Base-by-base conservation (phyloP, 2,888 invertebrate genomes). In the Oxystoma pomonae region DNA sequence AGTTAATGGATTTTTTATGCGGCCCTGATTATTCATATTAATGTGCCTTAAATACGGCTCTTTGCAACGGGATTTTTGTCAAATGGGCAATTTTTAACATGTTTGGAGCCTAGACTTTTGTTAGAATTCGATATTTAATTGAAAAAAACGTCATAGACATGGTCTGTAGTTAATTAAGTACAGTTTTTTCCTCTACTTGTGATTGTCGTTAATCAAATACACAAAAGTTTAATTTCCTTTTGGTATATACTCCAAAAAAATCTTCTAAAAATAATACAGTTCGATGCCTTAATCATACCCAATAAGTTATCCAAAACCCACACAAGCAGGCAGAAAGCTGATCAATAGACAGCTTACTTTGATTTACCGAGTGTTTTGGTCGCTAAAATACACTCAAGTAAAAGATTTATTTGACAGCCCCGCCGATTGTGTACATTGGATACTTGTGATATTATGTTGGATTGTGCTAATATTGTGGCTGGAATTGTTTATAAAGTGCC, bases 1-100 rank as follows among this genome's bases (percentile, higher is more conserved):
- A 74, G 69, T 69, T 73, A 75, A 75, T 75, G 73, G 74, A 75
- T 74, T 75, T 75, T 75, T 75, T 75, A 73, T 74, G 72, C 74
- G 63, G 68, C 66, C 68, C 68, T 70, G 72, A 74, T 74, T 74
- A 73, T 71, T 72, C 71, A 74, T 74, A 73, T 73, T 73, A 74
- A 74, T 72, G 70, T 62, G 72, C 69, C 71, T 71, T 72, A 70
- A 73, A 71, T 72, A 71, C 67, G 67, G 68, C 67, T 67, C 70
- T 69, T 63, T 68, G 67, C 65, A 68, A 62, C 65, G 66, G 65
- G 65, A 67, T 67, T 67, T 65, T 63, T 58, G 67, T 65, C 61
- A 65, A 63, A 67, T 63, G 59, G 63, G 61, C 60, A 63, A 65
- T 67, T 67, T 67, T 57, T 65, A 59, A 57, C 65, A n/a, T n/a